A percentile compares a stretch with the other conserved stretches of the same genome.
These are phyloP conservation scores for Pardosa pseudoannulata DNA, from an alignment of 2,888 invertebrate species.

Conservation along the genomic window DNA sequence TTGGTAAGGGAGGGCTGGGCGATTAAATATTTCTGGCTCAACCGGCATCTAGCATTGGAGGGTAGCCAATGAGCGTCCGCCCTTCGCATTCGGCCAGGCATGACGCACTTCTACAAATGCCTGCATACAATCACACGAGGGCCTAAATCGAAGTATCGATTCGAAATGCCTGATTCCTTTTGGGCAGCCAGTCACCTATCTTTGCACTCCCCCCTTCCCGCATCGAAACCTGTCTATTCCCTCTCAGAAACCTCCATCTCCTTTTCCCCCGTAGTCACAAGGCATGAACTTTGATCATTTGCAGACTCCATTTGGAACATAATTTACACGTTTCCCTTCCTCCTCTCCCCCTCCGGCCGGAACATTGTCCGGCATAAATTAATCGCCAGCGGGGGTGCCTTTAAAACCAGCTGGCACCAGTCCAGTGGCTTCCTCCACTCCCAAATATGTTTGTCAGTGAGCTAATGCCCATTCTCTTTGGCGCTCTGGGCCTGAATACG, in stretches of 20 bases:
- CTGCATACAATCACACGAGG: no score
- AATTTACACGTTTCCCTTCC: background rate
- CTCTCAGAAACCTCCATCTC: background rate
- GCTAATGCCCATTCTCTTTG: slow-evolving; percentile 4
- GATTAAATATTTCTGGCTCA: no score
- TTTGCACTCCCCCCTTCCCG: background rate
- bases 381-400: slow-evolving; percentile 45
- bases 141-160: background rate
- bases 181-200: background rate
- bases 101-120: no score
- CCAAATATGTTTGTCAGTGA: background rate
- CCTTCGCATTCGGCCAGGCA: no score
- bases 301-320: slow-evolving; percentile 19
- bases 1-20: no score
- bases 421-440: slow-evolving; percentile 14
- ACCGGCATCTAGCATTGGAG: no score
- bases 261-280: background rate
- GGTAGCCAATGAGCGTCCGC: no score
- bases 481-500: background rate
- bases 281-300: slow-evolving; percentile 10
- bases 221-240: background rate
- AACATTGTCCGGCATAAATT: slow-evolving; percentile 70
- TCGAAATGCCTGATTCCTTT: background rate
- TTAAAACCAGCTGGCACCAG: slow-evolving; percentile 27
- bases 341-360: background rate